Conservation (phyloP, 1,140 invertebrate genomes). For the Platyscapa corneri region DNA sequence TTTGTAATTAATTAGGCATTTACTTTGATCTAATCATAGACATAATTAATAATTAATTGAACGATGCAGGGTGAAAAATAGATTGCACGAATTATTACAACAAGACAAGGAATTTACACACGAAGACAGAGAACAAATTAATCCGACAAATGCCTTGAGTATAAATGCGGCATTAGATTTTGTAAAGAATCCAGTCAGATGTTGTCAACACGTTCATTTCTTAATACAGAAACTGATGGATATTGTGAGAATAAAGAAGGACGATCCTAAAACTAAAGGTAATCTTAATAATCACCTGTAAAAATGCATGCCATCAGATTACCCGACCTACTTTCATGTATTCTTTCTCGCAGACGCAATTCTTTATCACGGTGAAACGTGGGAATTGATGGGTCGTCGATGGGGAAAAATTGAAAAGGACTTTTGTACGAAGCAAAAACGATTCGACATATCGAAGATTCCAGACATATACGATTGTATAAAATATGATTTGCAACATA, state of each 20-base stretch:
- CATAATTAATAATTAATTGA: background rate
- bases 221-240: conserved; percentile 90
- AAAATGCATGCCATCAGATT: background rate
- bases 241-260: conserved; percentile 89
- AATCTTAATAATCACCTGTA: background rate
- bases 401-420: conserved; percentile 99
- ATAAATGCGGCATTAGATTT: conserved; percentile 93
- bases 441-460: conserved; percentile 99
- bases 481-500: conserved; percentile 99
- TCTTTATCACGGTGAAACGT: conserved; percentile 98
- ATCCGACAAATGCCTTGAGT: conserved; percentile 91
- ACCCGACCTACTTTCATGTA: background rate
- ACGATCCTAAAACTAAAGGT: conserved; percentile 91
- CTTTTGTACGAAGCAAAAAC: conserved; percentile 93
- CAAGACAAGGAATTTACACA: conserved; percentile 90
- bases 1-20: background rate
- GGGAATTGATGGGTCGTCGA: conserved; percentile 97
- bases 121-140: conserved; percentile 90
- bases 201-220: conserved; percentile 91
- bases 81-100: conserved; percentile 94
- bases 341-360: conserved; percentile 82
- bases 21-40: background rate
- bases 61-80: conserved; percentile 89
- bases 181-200: conserved; percentile 96
- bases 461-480: conserved; percentile 99